Evolutionary conservation across 35 echinoderm and acorn worm genomes (phyloP).

Genomic region (Nesometra sesokonis): DNA sequence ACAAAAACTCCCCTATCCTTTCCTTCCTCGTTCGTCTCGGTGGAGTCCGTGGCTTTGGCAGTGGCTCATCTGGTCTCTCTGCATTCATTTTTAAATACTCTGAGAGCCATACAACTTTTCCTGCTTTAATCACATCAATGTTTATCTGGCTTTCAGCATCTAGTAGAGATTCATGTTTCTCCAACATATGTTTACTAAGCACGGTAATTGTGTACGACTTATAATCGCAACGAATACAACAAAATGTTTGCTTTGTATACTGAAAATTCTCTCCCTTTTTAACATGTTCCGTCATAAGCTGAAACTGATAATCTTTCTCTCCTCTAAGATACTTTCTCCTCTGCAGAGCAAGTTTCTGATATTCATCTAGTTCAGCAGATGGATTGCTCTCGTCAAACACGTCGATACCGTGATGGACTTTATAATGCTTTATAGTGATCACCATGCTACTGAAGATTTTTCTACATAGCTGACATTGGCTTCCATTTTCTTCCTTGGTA

Average conservation of each 20-base stretch:
- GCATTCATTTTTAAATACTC: conserved; percentile 3
- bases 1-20: neutral
- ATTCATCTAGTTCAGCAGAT: neutral
- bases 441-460: neutral
- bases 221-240: neutral
- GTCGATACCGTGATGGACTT: neutral
- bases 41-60: neutral
- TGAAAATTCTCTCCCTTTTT: conserved; percentile 8
- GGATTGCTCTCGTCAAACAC: neutral
- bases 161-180: neutral
- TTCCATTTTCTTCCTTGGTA: neutral
- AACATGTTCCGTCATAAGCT: neutral
- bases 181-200: conserved; percentile 2
- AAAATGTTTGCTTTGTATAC: neutral
- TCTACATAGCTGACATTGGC: neutral
- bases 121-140: neutral
- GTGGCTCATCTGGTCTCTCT: neutral
- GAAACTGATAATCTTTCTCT: neutral
- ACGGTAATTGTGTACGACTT: neutral
- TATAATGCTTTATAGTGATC: neutral
- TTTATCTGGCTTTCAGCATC: neutral
- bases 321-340: neutral
- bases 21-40: neutral
- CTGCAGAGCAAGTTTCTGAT: neutral
- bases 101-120: neutral